phyloP scores from a whole-genome alignment of 2,113 vertebrate genomes.

The Gopherus evgoodei region DNA sequence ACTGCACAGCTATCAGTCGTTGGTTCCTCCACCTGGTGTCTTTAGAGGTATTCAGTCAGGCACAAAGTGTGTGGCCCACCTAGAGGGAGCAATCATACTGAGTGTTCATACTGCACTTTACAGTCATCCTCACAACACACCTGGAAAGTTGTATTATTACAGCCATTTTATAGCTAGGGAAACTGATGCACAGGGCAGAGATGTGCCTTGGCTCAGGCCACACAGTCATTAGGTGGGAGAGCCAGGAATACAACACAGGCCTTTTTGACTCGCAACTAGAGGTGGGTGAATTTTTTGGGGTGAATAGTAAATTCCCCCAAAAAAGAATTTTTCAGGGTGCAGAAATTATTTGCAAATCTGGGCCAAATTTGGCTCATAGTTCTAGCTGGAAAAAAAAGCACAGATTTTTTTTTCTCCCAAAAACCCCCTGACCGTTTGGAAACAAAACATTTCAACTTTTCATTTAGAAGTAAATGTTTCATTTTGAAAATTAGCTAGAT shows the following conservation, averaged over 20 bases:
- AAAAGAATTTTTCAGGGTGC: background rate
- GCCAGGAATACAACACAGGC: background rate
- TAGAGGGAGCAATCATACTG: background rate
- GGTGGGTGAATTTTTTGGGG: background rate
- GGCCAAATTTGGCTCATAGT: background rate
- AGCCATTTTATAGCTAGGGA: background rate
- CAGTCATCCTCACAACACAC: background rate
- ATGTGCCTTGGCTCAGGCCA: background rate
- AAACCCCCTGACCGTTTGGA: background rate
- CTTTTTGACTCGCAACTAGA: background rate
- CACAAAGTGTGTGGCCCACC: too few species aligned
- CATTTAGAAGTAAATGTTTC: background rate
- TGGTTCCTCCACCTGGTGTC: background rate
- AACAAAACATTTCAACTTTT: background rate
- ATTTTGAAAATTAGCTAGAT: background rate
- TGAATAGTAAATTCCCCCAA: background rate
- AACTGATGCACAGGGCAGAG: background rate
- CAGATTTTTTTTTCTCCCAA: background rate
- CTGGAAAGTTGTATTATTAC: background rate
- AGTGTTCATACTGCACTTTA: background rate
- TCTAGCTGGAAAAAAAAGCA: background rate
- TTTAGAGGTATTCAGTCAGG: too few species aligned
- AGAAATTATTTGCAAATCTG: background rate
- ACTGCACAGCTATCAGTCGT: background rate
- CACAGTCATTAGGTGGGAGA: background rate